Evolutionary conservation across 1,140 invertebrate genomes (phyloP), one percentile per base, ranked within the genome.

Genomic region (Penaeus vannamei): DNA sequence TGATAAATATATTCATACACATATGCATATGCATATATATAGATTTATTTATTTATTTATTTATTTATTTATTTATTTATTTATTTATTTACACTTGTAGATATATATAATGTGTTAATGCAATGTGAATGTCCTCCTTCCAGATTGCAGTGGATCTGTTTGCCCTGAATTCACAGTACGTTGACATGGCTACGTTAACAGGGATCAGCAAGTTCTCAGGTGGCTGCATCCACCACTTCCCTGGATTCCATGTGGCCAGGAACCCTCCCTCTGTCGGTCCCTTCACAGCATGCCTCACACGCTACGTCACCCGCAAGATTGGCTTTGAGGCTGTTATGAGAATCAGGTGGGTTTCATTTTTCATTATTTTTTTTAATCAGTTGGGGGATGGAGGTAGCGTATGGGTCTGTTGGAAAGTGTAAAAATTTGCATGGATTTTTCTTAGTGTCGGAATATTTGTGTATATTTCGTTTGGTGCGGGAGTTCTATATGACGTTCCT

Each of bases 291-390:
- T 96, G 96, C 93, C 94, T 99, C 1, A 95, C 96, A 46, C 94
- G 99, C 77, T 99, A 99, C 94, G 94, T 99, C 3, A 97, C 97
- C 0, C 95, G 99, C 90, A 99, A 99, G 94, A 98, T 99, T 91
- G 99, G 99, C 61, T 99, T 99, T 93, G 99, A 99, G 93, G 97
- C 99, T 64, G 99, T 99, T 1, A 98, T 99, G 97, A 95, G 99
- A 92, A 96, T 99, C 86, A 95, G 99, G 10, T 99, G n/a, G 36
- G 72, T 66, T 53, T 29, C 4, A 46, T 36, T 7, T 12, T 32
- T 42, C 20, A 5, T 64, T 36, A 32, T 42, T 32, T 32, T 84
- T 61, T 29, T 36, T 32, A 32, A 42, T 42, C 36, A 42, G 4
- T 42, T 42, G 36, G 36, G 36, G 36, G 8, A 7, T 42, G 4